Conservation (phyloP, 92 coral and sea anemone species). For the Virgularia gustaviana region DNA sequence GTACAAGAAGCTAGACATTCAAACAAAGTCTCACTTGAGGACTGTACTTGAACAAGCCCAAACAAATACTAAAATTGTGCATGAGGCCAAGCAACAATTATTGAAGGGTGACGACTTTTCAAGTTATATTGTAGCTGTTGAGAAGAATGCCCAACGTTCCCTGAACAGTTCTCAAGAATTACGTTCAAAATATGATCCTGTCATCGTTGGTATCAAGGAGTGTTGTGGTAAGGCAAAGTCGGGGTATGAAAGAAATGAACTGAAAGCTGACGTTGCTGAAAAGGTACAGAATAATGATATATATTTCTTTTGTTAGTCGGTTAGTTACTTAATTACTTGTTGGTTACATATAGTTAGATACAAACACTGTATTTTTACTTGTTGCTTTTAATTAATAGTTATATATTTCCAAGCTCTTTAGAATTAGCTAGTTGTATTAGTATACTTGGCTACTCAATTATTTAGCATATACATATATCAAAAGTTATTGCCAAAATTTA, state of each 20-base stretch:
- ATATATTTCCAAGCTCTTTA: too few relatives aligned
- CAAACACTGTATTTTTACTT: too few relatives aligned
- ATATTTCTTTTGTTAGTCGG: too few relatives aligned
- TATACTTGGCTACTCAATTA: too few relatives aligned
- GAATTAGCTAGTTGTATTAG: too few relatives aligned
- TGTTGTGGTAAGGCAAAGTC: slow-evolving; percentile 27
- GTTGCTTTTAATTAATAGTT: too few relatives aligned
- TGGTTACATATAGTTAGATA: too few relatives aligned
- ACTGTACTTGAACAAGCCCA: slow-evolving; percentile 29
- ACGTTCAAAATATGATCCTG: slow-evolving; percentile 15
- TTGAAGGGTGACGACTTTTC: slow-evolving; percentile 25
- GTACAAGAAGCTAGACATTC: slow-evolving; percentile 16
- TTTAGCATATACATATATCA: too few relatives aligned
- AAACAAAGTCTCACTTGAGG: slow-evolving; percentile 22
- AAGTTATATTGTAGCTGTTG: slow-evolving; percentile 7
- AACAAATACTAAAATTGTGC: slow-evolving; percentile 9
- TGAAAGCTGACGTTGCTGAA: slow-evolving; percentile 36
- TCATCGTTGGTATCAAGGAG: slow-evolving; percentile 19
- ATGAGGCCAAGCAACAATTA: slow-evolving; percentile 25
- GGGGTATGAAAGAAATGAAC: slow-evolving; percentile 32
- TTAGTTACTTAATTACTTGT: too few relatives aligned
- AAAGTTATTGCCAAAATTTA: too few relatives aligned
- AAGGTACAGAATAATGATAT: slow-evolving; percentile 19
- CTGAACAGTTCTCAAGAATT: slow-evolving; percentile 7
- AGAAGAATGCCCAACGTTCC: slow-evolving; percentile 15